phyloP scores from a whole-genome alignment of 2,797 vertebrate species.

The Spheniscus humboldti region DNA sequence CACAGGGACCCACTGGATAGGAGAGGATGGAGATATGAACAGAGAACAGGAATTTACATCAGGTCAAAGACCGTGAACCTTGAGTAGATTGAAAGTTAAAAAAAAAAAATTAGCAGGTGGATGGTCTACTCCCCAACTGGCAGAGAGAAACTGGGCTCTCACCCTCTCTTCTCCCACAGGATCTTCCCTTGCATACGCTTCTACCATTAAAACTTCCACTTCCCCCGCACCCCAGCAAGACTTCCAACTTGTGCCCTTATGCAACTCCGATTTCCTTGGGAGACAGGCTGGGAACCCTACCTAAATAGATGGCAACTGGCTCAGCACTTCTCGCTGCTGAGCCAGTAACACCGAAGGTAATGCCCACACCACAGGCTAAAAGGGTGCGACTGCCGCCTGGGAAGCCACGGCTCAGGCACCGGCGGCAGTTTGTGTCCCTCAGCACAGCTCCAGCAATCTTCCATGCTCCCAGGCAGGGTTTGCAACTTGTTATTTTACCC shows the following conservation, averaged over 20 bases:
- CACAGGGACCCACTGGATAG: fast-evolving
- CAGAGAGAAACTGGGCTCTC: neutral
- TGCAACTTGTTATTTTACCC: conserved; percentile 4
- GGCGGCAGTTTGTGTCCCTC: neutral
- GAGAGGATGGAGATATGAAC: fast-evolving
- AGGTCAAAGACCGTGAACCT: neutral
- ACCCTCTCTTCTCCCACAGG: neutral
- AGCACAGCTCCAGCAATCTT: neutral
- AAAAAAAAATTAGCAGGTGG: neutral
- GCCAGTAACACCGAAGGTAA: neutral
- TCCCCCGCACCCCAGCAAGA: neutral
- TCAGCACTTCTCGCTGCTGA: conserved; percentile 27
- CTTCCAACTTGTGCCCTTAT: neutral
- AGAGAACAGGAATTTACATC: neutral
- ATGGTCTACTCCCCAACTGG: neutral
- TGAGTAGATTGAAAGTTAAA: neutral
- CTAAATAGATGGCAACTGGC: neutral
- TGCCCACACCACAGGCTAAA: conserved; percentile 19
- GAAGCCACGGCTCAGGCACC: neutral
- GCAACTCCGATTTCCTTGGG: neutral
- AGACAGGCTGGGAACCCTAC: neutral
- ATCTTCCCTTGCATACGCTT: neutral
- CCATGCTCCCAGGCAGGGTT: conserved; percentile 8
- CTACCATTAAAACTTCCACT: neutral
- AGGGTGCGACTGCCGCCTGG: neutral